phyloP scores from a whole-genome alignment of 2,113 vertebrate species.

The Phylloscopus trochiloides region DNA sequence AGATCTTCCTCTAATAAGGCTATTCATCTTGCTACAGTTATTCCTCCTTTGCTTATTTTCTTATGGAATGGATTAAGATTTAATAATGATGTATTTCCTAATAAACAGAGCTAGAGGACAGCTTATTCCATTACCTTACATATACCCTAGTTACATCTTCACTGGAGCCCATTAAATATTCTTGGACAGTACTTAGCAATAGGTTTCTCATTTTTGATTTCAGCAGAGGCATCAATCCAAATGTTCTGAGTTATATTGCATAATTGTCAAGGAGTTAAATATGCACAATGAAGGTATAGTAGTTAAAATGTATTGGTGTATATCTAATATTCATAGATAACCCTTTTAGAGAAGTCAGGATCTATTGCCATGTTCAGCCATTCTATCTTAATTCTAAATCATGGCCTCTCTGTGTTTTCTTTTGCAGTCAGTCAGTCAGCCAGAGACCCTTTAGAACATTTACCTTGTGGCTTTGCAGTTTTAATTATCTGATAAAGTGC shows the following conservation, averaged over 20 bases:
- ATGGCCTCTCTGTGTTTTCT: constrained; percentile 3
- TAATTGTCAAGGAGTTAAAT: constrained; percentile 58
- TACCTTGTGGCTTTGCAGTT: constrained; percentile 50
- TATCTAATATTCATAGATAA: constrained; percentile 54
- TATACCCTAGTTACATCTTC: background rate
- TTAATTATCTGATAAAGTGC: constrained; percentile 62
- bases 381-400: constrained; percentile 58
- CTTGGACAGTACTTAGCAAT: background rate
- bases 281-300: constrained; percentile 7
- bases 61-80: constrained; percentile 5
- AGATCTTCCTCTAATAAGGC: constrained; percentile 3
- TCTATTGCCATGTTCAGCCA: background rate
- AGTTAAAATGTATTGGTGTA: constrained; percentile 34
- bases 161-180: background rate
- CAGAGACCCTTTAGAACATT: constrained; percentile 6
- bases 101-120: background rate
- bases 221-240: constrained; percentile 38
- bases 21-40: background rate
- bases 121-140: background rate
- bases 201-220: constrained; percentile 4
- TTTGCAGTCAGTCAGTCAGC: constrained; percentile 31
- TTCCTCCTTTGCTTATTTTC: background rate
- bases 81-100: constrained; percentile 31
- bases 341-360: constrained; percentile 12
- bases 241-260: constrained; percentile 42